These are phyloP conservation scores for Nyctereutes procyonoides DNA, from an alignment of 2,113 vertebrate genomes.

Conservation along the genomic window DNA sequence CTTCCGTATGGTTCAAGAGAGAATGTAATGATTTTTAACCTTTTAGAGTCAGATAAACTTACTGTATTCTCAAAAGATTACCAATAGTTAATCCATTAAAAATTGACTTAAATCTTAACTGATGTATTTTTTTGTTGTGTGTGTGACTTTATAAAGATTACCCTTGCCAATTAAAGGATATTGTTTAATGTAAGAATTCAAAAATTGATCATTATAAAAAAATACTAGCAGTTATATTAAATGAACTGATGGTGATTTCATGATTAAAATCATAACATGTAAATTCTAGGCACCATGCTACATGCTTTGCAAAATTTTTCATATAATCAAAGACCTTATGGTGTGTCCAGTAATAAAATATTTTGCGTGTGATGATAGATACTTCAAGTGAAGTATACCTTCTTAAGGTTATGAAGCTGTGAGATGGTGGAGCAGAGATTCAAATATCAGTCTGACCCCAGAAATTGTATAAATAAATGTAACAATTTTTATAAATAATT, in stretches of 20 bases:
- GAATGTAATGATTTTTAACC: background rate
- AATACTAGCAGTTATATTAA: background rate
- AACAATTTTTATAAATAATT: background rate
- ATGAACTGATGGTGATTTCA: background rate
- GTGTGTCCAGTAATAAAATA: background rate
- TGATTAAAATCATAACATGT: background rate
- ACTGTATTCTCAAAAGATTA: background rate
- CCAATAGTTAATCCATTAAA: background rate
- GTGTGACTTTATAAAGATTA: background rate
- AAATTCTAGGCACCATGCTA: background rate
- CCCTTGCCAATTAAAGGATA: background rate
- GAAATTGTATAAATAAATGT: background rate
- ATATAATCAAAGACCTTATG: background rate
- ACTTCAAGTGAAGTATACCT: background rate
- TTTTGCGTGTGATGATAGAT: background rate
- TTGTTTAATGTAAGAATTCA: background rate
- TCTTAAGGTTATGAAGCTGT: background rate
- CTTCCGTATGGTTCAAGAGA: background rate
- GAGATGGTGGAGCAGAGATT: background rate
- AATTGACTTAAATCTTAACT: background rate
- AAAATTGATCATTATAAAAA: background rate
- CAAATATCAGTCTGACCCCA: background rate
- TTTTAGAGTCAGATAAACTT: background rate
- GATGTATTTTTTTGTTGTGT: rapidly evolving
- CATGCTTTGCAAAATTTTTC: background rate